Evolutionary conservation across 2,797 vertebrate genomes (phyloP), one percentile per base, ranked within the genome.

Genomic region (Microchirus variegatus): DNA sequence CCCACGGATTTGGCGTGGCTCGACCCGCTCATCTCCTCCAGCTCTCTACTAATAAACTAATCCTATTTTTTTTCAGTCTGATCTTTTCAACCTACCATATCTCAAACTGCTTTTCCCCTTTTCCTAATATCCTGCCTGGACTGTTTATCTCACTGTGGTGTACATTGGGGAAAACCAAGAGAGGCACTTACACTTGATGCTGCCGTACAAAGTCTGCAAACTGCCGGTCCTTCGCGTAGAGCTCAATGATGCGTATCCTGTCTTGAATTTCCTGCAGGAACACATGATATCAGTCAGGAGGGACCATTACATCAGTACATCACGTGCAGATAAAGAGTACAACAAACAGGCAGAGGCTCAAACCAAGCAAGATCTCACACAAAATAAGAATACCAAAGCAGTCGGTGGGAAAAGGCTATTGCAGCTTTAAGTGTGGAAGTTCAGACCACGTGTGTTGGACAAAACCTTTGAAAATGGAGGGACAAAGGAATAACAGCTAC

Each of bases 231-330:
- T 94, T 96, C 50, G 95, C 91, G 14, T 98, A 98, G 41, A 98
- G 94, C 78, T 99, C 96, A 85, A 99, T 93, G 87, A 98, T 96
- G 74, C 95, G 94, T 90, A 97, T 97, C 87, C 96, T 92, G 86
- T 99, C 97, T 86, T 98, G 95, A 90, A 98, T 98, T 92, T 99
- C 97, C 97, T 98, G 75, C 44, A 90, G 82, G 63, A 62, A 74
- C 62, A 86, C 66, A 70, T 26, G 70, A 71, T 59, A 73, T 70
- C 49, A 51, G 68, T 64, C 53, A 31, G 43, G 45, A 45, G 26
- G 54, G 49, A 81, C 37, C 26, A 66, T 78, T 60, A 77, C 63
- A 61, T 66, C 35, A 67, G 77, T 56, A 75, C 64, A 56, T 70
- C 59, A 60, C 43, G 62, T 3, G 35, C 5, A 78, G 70, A 79